Evolutionary conservation across 2,113 vertebrate genomes (phyloP).

Genomic region (Pholis gunnellus): DNA sequence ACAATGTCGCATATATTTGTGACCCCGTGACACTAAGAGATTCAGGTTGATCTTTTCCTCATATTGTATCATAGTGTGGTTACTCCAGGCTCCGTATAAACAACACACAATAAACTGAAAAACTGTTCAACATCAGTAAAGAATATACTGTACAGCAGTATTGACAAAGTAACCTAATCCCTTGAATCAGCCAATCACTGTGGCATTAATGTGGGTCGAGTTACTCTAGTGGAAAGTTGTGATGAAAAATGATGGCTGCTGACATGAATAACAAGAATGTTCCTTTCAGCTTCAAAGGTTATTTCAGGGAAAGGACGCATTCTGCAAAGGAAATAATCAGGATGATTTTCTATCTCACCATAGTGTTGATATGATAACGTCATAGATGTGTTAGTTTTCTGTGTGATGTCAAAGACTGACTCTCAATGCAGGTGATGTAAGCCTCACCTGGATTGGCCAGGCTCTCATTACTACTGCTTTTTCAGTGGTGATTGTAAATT

Average conservation of each 20-base stretch:
- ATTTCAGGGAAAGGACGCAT: not conserved
- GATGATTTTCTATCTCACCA: not conserved
- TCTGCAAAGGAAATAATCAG: not conserved
- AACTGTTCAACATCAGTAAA: not conserved
- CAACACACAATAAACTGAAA: not conserved
- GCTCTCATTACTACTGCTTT: not conserved
- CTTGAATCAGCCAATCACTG: not conserved
- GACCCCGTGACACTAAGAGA: not conserved
- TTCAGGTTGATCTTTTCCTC: not conserved
- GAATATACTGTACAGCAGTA: not conserved
- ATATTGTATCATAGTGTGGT: not conserved
- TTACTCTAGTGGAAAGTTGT: not conserved
- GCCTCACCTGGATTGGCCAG: not conserved
- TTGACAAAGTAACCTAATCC: not conserved
- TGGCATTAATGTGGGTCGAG: not conserved
- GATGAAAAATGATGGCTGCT: not conserved
- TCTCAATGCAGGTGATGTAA: not conserved
- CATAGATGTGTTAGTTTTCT: too few species aligned
- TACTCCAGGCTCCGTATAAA: not conserved
- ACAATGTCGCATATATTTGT: not conserved
- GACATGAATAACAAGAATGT: not conserved
- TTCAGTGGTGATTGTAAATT: not conserved
- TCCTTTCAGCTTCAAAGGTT: not conserved
- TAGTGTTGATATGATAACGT: not conserved
- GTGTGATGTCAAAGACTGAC: not conserved